phyloP scores from a whole-genome alignment of 2,113 vertebrate genomes.

The Isurus oxyrinchus region DNA sequence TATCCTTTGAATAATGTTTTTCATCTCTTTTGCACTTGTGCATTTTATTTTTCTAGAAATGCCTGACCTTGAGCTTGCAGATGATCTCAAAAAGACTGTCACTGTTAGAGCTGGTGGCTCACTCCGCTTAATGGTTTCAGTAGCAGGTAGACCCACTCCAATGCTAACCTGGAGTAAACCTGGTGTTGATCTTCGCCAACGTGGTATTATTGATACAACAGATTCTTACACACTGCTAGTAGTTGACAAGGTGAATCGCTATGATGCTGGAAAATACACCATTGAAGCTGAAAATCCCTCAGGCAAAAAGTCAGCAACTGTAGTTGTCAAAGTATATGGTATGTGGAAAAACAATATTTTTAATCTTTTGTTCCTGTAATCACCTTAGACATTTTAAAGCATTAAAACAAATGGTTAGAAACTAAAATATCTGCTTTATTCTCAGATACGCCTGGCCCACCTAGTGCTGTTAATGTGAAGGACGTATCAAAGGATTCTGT shows the following conservation, averaged over 20 bases:
- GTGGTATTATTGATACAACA: constrained; percentile 85
- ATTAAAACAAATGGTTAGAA: not conserved
- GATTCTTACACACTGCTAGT: constrained; percentile 78
- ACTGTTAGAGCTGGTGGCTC: constrained; percentile 83
- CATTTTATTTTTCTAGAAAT: constrained; percentile 66
- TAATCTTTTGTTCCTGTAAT: not conserved
- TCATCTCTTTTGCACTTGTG: not conserved
- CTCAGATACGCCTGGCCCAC: constrained; percentile 89
- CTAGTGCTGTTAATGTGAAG: constrained; percentile 79
- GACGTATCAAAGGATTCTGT: constrained; percentile 82
- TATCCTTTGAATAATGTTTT: not conserved
- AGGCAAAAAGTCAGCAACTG: constrained; percentile 85
- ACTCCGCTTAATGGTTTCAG: constrained; percentile 75
- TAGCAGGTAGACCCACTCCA: constrained; percentile 82
- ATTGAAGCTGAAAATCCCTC: constrained; percentile 88
- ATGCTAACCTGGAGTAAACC: constrained; percentile 83
- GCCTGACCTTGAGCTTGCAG: constrained; percentile 88
- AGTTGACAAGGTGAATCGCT: constrained; percentile 91
- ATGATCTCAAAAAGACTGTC: constrained; percentile 90
- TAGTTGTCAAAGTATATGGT: constrained; percentile 95
- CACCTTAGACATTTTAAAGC: not conserved
- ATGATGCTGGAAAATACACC: constrained; percentile 90
- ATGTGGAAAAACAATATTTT: constrained; percentile 45
- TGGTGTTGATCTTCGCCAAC: constrained; percentile 75
- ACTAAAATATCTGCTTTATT: not conserved